Evolutionary conservation across 2,797 vertebrate genomes (phyloP).

Genomic region (Dendrocincla fuliginosa): DNA sequence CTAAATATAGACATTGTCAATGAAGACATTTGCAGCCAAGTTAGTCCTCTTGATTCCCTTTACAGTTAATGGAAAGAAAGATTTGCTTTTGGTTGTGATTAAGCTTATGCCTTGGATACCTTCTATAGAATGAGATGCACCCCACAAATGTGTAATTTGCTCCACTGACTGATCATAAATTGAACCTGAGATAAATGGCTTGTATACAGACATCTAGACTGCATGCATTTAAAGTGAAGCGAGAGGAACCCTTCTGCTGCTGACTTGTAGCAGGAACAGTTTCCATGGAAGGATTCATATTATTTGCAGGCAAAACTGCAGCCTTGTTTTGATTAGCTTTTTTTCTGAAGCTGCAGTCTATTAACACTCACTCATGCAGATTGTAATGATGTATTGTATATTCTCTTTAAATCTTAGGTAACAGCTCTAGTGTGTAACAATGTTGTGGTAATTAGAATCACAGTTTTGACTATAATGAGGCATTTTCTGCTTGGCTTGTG

Average conservation of each 20-base stretch:
- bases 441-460: constrained; percentile 32
- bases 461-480: neutral
- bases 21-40: neutral
- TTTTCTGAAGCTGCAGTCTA: constrained; percentile 20
- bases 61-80: neutral
- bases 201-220: neutral
- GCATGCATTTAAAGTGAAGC: neutral
- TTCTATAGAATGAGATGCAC: neutral
- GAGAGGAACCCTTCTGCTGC: neutral
- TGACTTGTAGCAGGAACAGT: neutral
- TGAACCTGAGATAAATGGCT: neutral
- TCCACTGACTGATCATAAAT: neutral
- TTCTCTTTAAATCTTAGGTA: constrained; percentile 16
- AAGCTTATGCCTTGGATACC: neutral
- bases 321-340: constrained; percentile 24
- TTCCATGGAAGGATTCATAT: neutral
- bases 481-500: neutral
- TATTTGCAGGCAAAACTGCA: constrained; percentile 26
- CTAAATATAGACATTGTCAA: neutral
- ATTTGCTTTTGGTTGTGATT: neutral
- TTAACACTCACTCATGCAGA: constrained; percentile 33
- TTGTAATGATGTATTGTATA: constrained; percentile 19
- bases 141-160: neutral
- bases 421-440: constrained; percentile 17
- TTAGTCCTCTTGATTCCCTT: neutral